Evolutionary conservation across 2,888 invertebrate species (phyloP).

Genomic region (Folsomia manolachei): DNA sequence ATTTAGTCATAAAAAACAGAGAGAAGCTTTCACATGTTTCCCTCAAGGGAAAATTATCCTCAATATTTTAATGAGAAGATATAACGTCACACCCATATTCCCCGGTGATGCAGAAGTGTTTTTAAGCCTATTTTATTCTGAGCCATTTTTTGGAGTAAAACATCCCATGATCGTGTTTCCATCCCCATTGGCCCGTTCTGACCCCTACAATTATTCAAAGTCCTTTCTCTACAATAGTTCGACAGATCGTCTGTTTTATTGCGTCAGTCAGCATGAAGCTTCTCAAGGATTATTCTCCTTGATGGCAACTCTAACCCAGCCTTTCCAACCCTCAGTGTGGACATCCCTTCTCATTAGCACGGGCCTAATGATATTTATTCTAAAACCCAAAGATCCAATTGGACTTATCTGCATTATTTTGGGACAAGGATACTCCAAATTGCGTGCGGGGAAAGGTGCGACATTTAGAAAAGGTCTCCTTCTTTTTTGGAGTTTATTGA

Average conservation of each 20-base stretch:
- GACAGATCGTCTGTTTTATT: constrained; percentile 2
- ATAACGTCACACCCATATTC: background rate
- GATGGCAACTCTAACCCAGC: background rate
- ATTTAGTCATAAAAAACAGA: background rate
- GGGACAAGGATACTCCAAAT: background rate
- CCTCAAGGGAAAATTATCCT: background rate
- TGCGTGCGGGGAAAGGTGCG: background rate
- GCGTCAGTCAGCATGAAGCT: background rate
- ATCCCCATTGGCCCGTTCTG: background rate
- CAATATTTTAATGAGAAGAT: background rate
- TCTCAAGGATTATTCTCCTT: background rate
- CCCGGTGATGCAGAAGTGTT: background rate
- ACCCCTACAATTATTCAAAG: constrained; percentile 2
- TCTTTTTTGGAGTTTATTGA: constrained; percentile 3
- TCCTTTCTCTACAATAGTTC: background rate
- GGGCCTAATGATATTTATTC: background rate
- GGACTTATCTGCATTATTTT: background rate
- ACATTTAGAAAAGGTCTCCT: background rate
- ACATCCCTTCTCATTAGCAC: background rate
- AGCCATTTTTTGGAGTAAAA: background rate
- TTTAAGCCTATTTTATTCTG: background rate
- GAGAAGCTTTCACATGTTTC: background rate
- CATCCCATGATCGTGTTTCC: background rate
- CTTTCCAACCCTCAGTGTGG: background rate
- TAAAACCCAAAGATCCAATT: background rate